Base-by-base conservation (phyloP, 2,113 vertebrate genomes). In the Limnothrissa miodon region DNA sequence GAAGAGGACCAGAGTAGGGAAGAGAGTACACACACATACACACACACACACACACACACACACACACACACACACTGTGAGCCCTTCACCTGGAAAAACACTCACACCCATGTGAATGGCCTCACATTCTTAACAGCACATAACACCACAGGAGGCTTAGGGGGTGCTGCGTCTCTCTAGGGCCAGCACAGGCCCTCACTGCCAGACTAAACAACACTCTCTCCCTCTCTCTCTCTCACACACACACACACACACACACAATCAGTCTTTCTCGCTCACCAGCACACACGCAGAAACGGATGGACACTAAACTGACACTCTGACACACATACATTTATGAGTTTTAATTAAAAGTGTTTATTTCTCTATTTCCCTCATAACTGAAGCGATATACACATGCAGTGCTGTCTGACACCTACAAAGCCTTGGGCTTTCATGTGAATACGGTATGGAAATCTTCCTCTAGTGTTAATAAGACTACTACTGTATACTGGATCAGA, bases 61-160 rank as follows among this genome's bases (percentile, higher is more conserved):
- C 59, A 66, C 59, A 13, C 59, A 29, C 25, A 13, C 59, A 74
- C 66, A 74, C 66, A 36, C 66, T 15, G 51, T 78, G 80, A 84
- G 81, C 70, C 53, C 53, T 89, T 91, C 7, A 0, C 8, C 78
- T 66, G 78, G 82, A 81, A 80, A 84, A 88, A 85, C 87, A 86
- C 86, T 83, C 81, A 85, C 83, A 45, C 80, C 56, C 46, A 80
- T 29, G 48, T 39, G 80, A 85, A 81, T 82, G 80, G 39, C 62
- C 80, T 85, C 48, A 85, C 70, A 79, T 81, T 78, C 80, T 82
- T 56, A 51, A 82, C 78, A 78, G 70, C 80, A 80, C 51, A 45
- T 78, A 79, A 85, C 84, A 45, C 78, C 80, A 85, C 83, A 78
- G 48, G 4, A 44, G 80, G 25, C 66, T 39, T 39, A 78, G 36